Percentiles rank a stretch among this genome's conserved stretches.
phyloP scores from a whole-genome alignment of 2,888 invertebrate genomes.

The Neoaliturus tenellus region DNA sequence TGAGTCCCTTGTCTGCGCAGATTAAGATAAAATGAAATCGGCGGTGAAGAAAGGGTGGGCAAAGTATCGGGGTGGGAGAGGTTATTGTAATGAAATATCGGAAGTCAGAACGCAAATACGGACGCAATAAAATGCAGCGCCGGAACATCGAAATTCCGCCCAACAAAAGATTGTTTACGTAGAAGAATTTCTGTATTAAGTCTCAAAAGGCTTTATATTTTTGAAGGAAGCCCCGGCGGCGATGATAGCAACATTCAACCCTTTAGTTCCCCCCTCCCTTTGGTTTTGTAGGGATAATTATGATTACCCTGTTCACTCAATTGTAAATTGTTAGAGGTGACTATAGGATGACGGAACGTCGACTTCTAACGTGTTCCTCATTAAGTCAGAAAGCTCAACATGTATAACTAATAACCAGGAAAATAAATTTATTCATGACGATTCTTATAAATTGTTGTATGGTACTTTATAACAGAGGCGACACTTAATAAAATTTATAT shows the following conservation, averaged over 20 bases:
- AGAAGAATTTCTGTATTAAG: conserved; percentile 51
- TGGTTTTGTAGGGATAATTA: conserved; percentile 21
- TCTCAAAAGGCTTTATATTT: conserved; percentile 47
- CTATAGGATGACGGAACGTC: conserved; percentile 7
- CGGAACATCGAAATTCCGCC: conserved; percentile 50
- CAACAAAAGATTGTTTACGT: conserved; percentile 50
- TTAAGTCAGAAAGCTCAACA: no score
- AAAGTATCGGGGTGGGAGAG: conserved; percentile 1
- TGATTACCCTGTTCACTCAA: conserved; percentile 32
- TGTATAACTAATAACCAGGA: no score
- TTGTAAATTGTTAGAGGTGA: conserved; percentile 31
- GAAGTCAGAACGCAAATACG: conserved; percentile 44
- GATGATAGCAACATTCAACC: conserved; percentile 15
- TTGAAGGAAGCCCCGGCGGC: conserved; percentile 45
- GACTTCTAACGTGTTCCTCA: not conserved
- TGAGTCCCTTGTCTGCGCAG: not conserved
- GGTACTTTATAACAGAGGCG: no score
- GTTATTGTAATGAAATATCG: conserved; percentile 51
- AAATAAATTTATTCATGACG: no score
- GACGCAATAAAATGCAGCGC: conserved; percentile 41
- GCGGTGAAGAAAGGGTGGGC: conserved; percentile 21
- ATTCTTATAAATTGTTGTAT: no score
- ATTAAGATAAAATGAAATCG: conserved; percentile 40
- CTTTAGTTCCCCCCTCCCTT: conserved; percentile 4
- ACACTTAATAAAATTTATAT: no score